Conservation (phyloP, 2,797 vertebrate species). For the Squalus acanthias region DNA sequence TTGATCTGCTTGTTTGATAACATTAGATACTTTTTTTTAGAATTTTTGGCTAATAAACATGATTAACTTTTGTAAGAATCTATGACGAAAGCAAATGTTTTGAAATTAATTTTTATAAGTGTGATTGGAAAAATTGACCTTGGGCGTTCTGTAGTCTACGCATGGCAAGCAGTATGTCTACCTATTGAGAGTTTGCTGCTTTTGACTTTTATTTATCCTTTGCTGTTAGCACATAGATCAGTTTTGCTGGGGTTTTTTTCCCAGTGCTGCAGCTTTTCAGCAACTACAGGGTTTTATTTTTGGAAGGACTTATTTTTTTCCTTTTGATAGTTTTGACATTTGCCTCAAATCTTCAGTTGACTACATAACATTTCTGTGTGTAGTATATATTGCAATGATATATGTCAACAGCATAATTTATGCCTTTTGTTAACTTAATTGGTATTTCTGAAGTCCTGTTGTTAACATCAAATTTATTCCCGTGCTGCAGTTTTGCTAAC, state of each 20-base stretch:
- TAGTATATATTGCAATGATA: background rate
- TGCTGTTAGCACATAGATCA: background rate
- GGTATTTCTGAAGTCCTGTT: background rate
- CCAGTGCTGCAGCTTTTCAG: background rate
- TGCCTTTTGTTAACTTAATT: background rate
- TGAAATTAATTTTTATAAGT: background rate
- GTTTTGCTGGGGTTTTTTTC: background rate
- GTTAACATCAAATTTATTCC: background rate
- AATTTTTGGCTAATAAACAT: constrained; percentile 3
- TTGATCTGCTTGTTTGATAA: constrained; percentile 38
- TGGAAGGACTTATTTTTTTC: background rate
- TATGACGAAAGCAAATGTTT: background rate
- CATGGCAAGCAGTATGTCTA: background rate
- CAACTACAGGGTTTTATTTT: background rate
- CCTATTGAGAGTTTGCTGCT: background rate
- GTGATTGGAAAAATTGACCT: background rate
- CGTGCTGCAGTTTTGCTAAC: background rate
- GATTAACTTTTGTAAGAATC: constrained; percentile 2
- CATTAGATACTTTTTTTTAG: background rate
- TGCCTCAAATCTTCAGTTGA: background rate
- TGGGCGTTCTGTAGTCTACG: background rate
- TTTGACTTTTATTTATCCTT: too few relatives aligned
- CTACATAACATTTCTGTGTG: background rate
- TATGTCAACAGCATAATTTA: background rate
- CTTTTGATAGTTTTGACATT: background rate